These are phyloP conservation scores for Rutilus rutilus DNA, from an alignment of 2,113 vertebrate genomes.

Conservation along the genomic window DNA sequence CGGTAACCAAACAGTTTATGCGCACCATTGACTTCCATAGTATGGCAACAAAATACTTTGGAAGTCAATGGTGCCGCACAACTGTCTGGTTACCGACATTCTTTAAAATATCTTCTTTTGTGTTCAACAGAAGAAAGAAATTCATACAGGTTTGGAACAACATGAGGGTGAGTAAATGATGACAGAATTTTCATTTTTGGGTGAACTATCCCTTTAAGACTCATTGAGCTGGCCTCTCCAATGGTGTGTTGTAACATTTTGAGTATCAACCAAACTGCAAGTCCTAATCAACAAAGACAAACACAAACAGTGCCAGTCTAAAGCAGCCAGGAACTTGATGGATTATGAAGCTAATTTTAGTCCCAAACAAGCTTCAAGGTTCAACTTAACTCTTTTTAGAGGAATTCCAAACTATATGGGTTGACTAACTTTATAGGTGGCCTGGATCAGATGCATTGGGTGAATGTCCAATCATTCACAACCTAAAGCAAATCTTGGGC, in stretches of 20 bases:
- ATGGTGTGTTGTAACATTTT: constrained; percentile 44
- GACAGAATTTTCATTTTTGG: too few species aligned
- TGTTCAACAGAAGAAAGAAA: too few species aligned
- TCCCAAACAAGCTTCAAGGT: constrained; percentile 38
- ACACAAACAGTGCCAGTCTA: constrained; percentile 8
- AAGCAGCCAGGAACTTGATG: constrained; percentile 32
- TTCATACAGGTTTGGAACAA: too few species aligned
- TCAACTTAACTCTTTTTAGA: not conserved
- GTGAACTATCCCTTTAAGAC: not conserved
- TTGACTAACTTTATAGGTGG: not conserved
- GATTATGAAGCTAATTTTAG: constrained; percentile 28
- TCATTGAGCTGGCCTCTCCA: not conserved
- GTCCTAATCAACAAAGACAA: constrained; percentile 34
- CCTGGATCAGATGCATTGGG: not conserved
- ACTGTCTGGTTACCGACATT: too few species aligned
- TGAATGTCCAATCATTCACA: not conserved
- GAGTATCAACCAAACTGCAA: constrained; percentile 34
- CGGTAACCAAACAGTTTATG: too few species aligned
- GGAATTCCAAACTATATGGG: not conserved
- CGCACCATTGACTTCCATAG: too few species aligned
- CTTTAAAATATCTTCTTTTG: not conserved
- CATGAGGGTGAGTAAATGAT: too few species aligned
- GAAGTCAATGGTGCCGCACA: too few species aligned
- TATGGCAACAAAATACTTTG: too few species aligned
- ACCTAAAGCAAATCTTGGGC: not conserved